Conservation (phyloP, 2,797 vertebrate species). For the Knipowitschia caucasica region DNA sequence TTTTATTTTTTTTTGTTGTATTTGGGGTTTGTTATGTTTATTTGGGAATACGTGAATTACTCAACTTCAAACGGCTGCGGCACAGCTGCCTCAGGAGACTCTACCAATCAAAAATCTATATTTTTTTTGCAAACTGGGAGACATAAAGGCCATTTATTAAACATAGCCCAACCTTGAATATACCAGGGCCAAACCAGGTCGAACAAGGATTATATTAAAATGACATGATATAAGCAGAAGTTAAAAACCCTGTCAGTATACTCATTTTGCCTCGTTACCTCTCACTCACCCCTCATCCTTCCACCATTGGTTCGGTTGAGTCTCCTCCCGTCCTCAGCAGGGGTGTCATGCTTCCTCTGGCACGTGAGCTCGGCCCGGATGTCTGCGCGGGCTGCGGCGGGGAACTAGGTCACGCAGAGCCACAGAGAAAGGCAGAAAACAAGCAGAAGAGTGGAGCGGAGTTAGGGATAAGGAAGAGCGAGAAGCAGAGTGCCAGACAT, state of each 20-base stretch:
- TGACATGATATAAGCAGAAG: too few species aligned
- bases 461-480: background rate
- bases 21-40: too few species aligned
- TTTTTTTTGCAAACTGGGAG: too few species aligned
- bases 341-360: constrained; percentile 56
- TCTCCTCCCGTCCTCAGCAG: constrained; percentile 7
- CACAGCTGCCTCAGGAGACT: too few species aligned
- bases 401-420: constrained; percentile 60
- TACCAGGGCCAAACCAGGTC: background rate
- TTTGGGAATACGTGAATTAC: too few species aligned
- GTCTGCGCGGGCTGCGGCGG: constrained; percentile 55
- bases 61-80: too few species aligned
- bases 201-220: too few species aligned
- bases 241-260: constrained; percentile 6
- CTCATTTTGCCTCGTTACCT: constrained; percentile 23
- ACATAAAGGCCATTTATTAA: too few species aligned
- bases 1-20: too few species aligned
- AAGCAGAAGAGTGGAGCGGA: background rate
- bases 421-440: constrained; percentile 14
- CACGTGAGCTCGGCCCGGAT: constrained; percentile 64
- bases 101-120: too few species aligned
- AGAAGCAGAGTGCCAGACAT: background rate
- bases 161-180: background rate
- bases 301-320: background rate
- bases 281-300: constrained; percentile 27